A percentile compares a stretch with the other conserved stretches of the same genome.
Evolutionary conservation across 1,140 invertebrate species (phyloP).

Genomic region (Propsilocerus akamusi): DNA sequence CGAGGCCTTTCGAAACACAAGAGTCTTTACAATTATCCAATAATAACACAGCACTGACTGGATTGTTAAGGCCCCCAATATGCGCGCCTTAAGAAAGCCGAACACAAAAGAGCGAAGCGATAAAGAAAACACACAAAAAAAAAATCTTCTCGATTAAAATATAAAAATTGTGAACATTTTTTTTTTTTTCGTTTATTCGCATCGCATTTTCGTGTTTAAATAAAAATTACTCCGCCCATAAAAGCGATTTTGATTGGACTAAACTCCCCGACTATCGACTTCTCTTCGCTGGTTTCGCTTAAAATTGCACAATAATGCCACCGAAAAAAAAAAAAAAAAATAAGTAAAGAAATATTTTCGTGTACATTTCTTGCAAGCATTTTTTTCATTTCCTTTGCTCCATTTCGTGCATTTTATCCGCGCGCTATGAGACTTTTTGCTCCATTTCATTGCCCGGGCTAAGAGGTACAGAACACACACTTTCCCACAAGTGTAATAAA

Average conservation of each 20-base stretch:
- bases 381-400: too few species aligned
- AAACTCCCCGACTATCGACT: neutral
- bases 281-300: neutral
- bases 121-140: neutral
- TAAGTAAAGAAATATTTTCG: neutral
- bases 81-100: neutral
- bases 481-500: slow-evolving; percentile 4
- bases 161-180: neutral
- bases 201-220: neutral
- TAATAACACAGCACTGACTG: neutral
- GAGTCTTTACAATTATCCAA: neutral
- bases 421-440: too few species aligned
- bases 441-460: too few species aligned
- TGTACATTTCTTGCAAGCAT: neutral
- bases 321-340: too few species aligned
- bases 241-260: slow-evolving; percentile 1
- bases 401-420: too few species aligned
- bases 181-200: neutral
- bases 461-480: too few species aligned
- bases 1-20: neutral
- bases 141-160: neutral
- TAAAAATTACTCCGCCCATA: neutral
- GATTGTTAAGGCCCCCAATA: neutral
- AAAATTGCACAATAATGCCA: slow-evolving; percentile 4
- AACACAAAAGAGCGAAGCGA: neutral